phyloP scores from a whole-genome alignment of 2,797 vertebrate genomes.

The Schizopygopsis pylzovi region DNA sequence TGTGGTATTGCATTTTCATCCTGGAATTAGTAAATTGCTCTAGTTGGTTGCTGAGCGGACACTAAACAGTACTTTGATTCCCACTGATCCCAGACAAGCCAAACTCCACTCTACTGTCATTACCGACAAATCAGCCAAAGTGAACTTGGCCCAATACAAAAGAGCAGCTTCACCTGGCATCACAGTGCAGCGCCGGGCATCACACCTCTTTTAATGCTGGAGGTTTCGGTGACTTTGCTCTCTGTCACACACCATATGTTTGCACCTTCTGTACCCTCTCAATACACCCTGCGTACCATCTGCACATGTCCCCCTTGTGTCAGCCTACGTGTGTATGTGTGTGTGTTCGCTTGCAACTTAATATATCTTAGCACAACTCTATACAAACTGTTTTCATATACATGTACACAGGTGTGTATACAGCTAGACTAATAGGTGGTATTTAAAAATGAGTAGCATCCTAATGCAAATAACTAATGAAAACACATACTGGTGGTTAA shows the following conservation, averaged over 20 bases:
- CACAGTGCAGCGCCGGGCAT: background rate
- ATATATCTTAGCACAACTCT: slow-evolving; percentile 19
- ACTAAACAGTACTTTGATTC: slow-evolving; percentile 3
- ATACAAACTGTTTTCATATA: slow-evolving; percentile 28
- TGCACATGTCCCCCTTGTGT: slow-evolving; percentile 40
- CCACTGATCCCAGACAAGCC: background rate
- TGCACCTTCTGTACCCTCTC: slow-evolving; percentile 59
- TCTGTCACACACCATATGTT: slow-evolving; percentile 60
- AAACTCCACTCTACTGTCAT: background rate
- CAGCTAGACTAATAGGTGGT: slow-evolving; percentile 12
- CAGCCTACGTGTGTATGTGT: slow-evolving; percentile 7
- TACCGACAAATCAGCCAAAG: background rate
- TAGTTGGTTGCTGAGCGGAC: background rate
- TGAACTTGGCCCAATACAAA: slow-evolving; percentile 19
- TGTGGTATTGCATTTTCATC: background rate
- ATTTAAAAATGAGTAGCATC: slow-evolving; percentile 16
- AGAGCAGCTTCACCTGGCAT: slow-evolving; percentile 44
- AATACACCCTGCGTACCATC: slow-evolving; percentile 43
- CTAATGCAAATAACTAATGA: background rate
- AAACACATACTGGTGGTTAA: slow-evolving; percentile 4
- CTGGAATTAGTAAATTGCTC: background rate
- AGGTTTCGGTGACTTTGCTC: slow-evolving; percentile 53
- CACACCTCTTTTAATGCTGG: slow-evolving; percentile 27
- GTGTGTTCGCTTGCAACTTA: slow-evolving; percentile 19
- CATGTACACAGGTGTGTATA: slow-evolving; percentile 28